Percentiles rank a stretch among this genome's conserved stretches.
phyloP scores from a whole-genome alignment of 1,140 invertebrate genomes.

The Amyelois transitella region DNA sequence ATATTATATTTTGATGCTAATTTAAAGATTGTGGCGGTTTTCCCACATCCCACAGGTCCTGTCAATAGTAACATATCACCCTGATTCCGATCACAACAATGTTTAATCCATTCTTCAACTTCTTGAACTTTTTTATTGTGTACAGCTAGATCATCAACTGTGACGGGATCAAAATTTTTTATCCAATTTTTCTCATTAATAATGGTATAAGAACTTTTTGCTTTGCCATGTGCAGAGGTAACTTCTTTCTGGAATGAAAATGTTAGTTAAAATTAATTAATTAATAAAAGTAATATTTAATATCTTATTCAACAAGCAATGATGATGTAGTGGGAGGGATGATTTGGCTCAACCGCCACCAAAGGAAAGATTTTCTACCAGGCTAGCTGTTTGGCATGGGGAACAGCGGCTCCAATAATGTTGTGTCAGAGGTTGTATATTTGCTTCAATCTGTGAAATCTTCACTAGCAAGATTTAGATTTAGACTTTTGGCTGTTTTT shows the following conservation, averaged over 20 bases:
- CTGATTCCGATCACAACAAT: constrained; percentile 37
- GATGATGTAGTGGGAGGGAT: too few relatives aligned
- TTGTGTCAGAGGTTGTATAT: too few relatives aligned
- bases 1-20: constrained; percentile 77
- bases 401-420: too few relatives aligned
- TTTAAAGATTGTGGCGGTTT: constrained; percentile 78
- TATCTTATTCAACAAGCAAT: too few relatives aligned
- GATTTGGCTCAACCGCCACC: too few relatives aligned
- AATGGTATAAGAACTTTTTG: background rate
- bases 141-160: constrained; percentile 75
- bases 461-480: too few relatives aligned
- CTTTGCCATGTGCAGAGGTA: background rate
- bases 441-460: too few relatives aligned
- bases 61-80: constrained; percentile 78
- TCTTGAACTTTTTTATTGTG: constrained; percentile 79
- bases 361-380: too few relatives aligned
- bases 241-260: background rate
- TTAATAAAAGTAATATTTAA: background rate
- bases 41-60: constrained; percentile 83
- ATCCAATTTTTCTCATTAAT: constrained; percentile 71
- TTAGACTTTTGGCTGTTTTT: too few relatives aligned
- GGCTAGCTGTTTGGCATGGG: too few relatives aligned
- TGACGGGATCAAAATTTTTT: constrained; percentile 73
- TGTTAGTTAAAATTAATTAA: background rate
- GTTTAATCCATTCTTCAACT: constrained; percentile 75